phyloP scores from a whole-genome alignment of 2,113 vertebrate species.

The Prinia subflava region DNA sequence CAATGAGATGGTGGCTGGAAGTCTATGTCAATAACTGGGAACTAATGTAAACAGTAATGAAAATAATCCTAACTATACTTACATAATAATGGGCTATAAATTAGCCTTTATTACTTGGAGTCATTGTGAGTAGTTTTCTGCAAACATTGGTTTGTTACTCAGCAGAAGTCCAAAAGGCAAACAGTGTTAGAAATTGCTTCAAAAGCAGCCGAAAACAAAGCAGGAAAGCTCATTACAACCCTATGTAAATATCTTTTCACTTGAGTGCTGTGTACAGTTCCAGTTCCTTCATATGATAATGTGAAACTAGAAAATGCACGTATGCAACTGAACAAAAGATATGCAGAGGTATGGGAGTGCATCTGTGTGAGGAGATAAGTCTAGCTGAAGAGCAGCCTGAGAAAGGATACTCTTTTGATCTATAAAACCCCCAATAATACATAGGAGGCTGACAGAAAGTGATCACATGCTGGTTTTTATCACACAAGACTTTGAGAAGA shows the following conservation, averaged over 20 bases:
- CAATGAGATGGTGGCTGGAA: neutral
- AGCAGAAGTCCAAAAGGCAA: neutral
- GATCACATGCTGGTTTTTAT: accelerated
- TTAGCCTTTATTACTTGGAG: neutral
- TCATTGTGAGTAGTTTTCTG: neutral
- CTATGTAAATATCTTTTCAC: neutral
- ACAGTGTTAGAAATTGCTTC: neutral
- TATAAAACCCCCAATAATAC: neutral
- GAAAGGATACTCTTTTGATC: neutral
- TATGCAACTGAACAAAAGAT: neutral
- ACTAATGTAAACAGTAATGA: neutral
- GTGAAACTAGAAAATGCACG: neutral
- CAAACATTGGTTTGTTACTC: neutral
- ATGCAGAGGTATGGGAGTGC: neutral
- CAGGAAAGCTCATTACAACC: neutral
- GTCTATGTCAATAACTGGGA: neutral
- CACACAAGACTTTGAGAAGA: neutral
- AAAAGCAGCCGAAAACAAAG: neutral
- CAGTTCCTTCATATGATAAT: neutral
- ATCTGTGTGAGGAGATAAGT: neutral
- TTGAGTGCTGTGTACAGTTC: neutral
- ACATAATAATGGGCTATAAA: neutral
- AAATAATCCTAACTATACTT: neutral
- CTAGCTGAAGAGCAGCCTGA: neutral
- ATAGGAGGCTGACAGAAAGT: neutral